Base-by-base conservation (phyloP, 2,113 vertebrate species). In the Glaucidium brasilianum region DNA sequence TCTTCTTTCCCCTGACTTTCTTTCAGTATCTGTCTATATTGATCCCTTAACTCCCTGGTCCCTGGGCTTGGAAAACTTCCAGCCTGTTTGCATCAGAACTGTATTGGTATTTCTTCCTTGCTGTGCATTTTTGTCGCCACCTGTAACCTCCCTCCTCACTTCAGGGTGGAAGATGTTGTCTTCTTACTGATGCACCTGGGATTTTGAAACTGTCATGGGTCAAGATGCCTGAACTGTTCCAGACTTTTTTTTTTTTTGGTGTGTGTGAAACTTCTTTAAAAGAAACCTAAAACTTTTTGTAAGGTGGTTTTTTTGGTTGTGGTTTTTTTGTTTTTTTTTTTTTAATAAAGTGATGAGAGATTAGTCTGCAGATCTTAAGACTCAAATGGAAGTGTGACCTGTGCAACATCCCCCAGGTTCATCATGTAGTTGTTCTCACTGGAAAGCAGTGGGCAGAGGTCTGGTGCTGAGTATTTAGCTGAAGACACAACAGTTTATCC, bases 361-460 rank as follows among this genome's bases (percentile, higher is more conserved):
- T 19, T 49, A 23, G 32, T 63, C 32, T 60, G 27, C 21, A 64
- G 20, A 27, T 77, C 41, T 80, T 14, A 80, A 66, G 34, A 11
- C 50, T 47, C 6, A 4, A 29, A 43, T 43, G 32, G 19, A 14
- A 53, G 14, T 0, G 1, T 27, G 58, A 35, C 17, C 6, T 32
- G 14, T 47, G 52, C 35, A 4, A 9, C 7, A 5, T 43, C 22
- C 58, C 23, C 13, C 37, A 5, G 18, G 14, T 45, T 34, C 47
- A 4, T 23, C 13, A 1, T 1, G 1, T 4, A 8, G 25, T 20
- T 19, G 7, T 1, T 14, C 59, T 60, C 3, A 0, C 6, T 11
- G 41, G 25, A 20, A 58, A 80, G 68, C 49, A 20, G 45, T 3
- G 41, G 39, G 39, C 15, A 41, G 41, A 12, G 43, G 29, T 12